Percentiles rank a stretch among this genome's conserved stretches.
Conservation (phyloP, 2,888 invertebrate genomes). For the Nipponacmea schrenckii region DNA sequence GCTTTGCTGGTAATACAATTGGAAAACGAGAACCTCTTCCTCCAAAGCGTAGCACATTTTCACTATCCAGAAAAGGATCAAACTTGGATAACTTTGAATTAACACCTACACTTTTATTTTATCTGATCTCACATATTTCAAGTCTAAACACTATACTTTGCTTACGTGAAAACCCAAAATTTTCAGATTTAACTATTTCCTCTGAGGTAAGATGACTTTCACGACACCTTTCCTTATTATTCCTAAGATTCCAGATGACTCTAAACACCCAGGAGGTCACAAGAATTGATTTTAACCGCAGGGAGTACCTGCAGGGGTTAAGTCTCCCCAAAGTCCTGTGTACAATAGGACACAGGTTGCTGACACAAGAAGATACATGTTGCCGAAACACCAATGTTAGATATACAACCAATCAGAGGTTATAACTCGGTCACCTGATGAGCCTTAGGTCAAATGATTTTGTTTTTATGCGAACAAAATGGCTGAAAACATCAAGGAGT, state of each 20-base stretch:
- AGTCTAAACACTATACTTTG: background rate
- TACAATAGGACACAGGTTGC: no score
- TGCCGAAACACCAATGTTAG: no score
- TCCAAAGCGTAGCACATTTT: slow-evolving; percentile 9
- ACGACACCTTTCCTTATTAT: background rate
- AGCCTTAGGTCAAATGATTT: no score
- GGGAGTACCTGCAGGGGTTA: background rate
- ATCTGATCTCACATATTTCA: background rate
- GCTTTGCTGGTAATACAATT: slow-evolving; percentile 23
- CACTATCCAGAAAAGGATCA: background rate
- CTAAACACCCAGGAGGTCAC: background rate
- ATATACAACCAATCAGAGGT: no score
- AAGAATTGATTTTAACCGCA: background rate
- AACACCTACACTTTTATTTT: background rate
- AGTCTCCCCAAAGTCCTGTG: background rate
- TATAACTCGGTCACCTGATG: no score
- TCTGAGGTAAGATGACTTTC: background rate
- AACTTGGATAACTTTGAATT: background rate
- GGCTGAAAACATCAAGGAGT: no score
- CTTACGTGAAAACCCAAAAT: background rate
- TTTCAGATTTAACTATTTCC: background rate
- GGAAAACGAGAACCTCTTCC: slow-evolving; percentile 19
- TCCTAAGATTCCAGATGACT: background rate
- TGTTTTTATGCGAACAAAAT: no score
- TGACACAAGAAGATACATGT: no score